Percentiles rank a stretch among this genome's conserved stretches.
phyloP scores from a whole-genome alignment of 2,113 vertebrate genomes.

The Solenodon paradoxus region DNA sequence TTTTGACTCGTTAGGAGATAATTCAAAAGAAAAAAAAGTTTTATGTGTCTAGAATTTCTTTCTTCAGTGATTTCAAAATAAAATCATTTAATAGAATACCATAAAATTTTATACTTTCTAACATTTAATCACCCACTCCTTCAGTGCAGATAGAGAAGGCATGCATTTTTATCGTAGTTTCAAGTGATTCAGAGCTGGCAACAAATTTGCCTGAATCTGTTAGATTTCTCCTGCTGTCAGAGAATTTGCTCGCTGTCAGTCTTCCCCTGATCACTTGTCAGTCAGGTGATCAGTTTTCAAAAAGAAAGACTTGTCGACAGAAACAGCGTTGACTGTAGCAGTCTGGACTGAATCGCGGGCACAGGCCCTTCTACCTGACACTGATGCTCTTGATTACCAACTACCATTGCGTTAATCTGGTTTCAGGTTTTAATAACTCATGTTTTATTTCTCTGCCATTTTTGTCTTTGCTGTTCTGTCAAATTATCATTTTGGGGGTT shows the following conservation, averaged over 20 bases:
- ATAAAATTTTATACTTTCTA: background rate
- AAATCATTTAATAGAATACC: background rate
- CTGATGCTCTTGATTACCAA: background rate
- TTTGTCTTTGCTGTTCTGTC: conserved; percentile 7
- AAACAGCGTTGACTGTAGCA: background rate
- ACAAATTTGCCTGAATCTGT: background rate
- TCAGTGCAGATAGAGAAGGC: background rate
- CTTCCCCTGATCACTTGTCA: background rate
- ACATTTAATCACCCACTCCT: background rate
- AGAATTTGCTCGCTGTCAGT: background rate
- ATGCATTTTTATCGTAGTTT: background rate
- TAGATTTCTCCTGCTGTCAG: background rate
- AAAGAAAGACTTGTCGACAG: background rate
- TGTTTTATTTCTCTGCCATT: background rate
- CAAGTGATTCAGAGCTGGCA: background rate
- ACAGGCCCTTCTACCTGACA: background rate
- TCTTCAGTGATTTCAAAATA: conserved; percentile 27
- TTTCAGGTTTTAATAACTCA: background rate
- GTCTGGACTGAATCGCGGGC: background rate
- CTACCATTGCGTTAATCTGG: background rate
- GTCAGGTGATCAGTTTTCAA: background rate
- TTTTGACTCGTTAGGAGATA: background rate
- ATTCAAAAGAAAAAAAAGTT: background rate
- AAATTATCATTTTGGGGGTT: background rate
- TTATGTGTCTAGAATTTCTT: background rate